Conservation (phyloP, 2,797 vertebrate species). For the Champsocephalus esox region DNA sequence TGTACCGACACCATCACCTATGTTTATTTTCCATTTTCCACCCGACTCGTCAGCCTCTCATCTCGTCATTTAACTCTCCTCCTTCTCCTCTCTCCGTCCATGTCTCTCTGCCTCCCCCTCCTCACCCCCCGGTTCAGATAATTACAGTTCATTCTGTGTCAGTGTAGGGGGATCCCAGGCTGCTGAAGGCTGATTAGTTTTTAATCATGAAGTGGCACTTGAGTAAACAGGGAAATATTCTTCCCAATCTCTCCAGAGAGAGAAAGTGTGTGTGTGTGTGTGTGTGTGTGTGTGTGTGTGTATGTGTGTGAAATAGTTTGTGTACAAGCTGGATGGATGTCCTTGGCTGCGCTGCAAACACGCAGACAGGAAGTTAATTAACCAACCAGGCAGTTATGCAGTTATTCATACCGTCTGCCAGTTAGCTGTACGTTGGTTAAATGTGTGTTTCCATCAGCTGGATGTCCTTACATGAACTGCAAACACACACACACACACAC, state of each 20-base stretch:
- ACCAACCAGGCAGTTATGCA: conserved; percentile 62
- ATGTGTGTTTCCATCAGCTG: conserved; percentile 46
- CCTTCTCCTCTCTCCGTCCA: conserved; percentile 9
- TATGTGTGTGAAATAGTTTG: conserved; percentile 49
- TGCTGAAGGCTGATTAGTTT: conserved; percentile 79
- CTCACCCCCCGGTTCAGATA: conserved; percentile 58
- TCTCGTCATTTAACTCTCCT: conserved; percentile 18
- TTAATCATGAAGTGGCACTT: conserved; percentile 81
- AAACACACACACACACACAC: no score
- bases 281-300: neutral
- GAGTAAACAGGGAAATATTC: conserved; percentile 81
- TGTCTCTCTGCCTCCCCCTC: conserved; percentile 30
- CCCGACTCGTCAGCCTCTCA: conserved; percentile 11
- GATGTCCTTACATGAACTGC: conserved; percentile 52
- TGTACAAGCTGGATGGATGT: conserved; percentile 61
- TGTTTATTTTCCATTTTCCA: conserved; percentile 4
- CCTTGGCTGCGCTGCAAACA: conserved; percentile 71
- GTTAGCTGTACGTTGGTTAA: conserved; percentile 54
- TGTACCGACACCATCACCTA: neutral
- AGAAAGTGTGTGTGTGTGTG: neutral
- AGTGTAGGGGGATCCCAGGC: conserved; percentile 69
- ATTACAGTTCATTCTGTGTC: conserved; percentile 70
- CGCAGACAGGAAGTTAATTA: conserved; percentile 73
- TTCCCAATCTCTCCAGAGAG: conserved; percentile 63
- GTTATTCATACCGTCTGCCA: conserved; percentile 61